Percentiles rank a stretch among this genome's conserved stretches.
These are phyloP conservation scores for Todiramphus saurophagus DNA, from an alignment of 2,113 vertebrate species.

Conservation along the genomic window DNA sequence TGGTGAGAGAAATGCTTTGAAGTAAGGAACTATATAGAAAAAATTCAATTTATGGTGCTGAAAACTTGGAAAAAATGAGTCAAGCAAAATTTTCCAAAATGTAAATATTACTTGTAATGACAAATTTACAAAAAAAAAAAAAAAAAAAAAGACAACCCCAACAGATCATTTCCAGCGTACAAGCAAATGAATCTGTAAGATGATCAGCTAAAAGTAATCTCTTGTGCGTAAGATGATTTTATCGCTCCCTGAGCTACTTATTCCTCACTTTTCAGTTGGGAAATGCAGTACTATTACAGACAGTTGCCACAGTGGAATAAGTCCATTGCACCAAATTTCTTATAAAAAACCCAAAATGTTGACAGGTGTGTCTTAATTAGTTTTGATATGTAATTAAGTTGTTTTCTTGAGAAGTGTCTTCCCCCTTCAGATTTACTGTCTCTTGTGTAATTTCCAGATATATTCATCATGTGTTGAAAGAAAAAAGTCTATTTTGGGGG, in stretches of 20 bases:
- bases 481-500: not conserved
- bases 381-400: constrained; percentile 47
- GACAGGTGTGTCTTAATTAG: constrained; percentile 53
- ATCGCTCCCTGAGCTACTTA: not conserved
- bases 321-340: not conserved
- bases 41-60: not conserved
- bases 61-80: not conserved
- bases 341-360: not conserved
- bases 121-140: not conserved
- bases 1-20: not conserved
- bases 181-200: not conserved
- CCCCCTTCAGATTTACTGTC: not conserved
- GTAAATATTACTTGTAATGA: not conserved
- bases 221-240: not conserved
- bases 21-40: not conserved
- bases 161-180: not conserved
- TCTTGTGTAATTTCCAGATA: not conserved
- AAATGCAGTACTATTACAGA: not conserved
- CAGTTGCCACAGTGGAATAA: not conserved
- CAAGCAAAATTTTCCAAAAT: not conserved
- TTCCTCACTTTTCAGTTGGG: not conserved
- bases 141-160: not conserved
- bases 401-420: constrained; percentile 3
- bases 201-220: not conserved
- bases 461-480: not conserved